Conservation (phyloP, 53 echinoderm and acorn worm species). For the Paracentrotus lividus region DNA sequence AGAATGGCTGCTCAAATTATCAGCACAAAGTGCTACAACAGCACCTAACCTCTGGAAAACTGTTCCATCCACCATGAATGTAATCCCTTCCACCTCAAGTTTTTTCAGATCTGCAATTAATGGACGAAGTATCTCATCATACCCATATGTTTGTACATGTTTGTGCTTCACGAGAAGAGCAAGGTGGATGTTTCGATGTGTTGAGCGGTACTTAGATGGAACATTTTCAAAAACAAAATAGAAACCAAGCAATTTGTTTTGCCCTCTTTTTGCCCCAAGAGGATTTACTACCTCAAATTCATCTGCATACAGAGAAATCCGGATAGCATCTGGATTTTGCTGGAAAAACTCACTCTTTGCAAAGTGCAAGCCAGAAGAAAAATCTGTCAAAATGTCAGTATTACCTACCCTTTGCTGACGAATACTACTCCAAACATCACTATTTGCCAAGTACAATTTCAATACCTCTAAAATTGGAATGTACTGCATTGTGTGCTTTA, state of each 20-base stretch:
- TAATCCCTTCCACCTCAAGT: conserved; percentile 42
- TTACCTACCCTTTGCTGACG: conserved; percentile 28
- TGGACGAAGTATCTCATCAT: not conserved
- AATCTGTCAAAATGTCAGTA: conserved; percentile 61
- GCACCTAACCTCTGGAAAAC: not conserved
- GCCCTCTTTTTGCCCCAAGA: conserved; percentile 38
- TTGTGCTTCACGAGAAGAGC: conserved; percentile 39
- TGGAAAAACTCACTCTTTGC: conserved; percentile 69
- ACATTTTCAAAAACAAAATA: conserved; percentile 58
- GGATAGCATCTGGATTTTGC: conserved; percentile 63
- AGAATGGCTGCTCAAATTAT: conserved; percentile 54
- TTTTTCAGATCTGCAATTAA: conserved; percentile 34
- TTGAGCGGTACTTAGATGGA: conserved; percentile 34
- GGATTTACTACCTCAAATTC: conserved; percentile 70
- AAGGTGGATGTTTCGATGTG: conserved; percentile 30
- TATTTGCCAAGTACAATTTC: conserved; percentile 69
- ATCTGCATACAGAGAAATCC: conserved; percentile 62
- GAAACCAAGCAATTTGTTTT: conserved; percentile 51
- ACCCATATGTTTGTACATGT: conserved; percentile 48
- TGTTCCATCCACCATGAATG: not conserved
- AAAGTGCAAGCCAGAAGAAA: conserved; percentile 66
- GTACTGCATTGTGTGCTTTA: conserved; percentile 72
- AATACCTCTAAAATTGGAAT: conserved; percentile 75
- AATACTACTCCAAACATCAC: conserved; percentile 76
- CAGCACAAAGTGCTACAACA: conserved; percentile 32